These are phyloP conservation scores for Lycocerus yunnanus DNA, from an alignment of 2,888 invertebrate species.

Conservation along the genomic window DNA sequence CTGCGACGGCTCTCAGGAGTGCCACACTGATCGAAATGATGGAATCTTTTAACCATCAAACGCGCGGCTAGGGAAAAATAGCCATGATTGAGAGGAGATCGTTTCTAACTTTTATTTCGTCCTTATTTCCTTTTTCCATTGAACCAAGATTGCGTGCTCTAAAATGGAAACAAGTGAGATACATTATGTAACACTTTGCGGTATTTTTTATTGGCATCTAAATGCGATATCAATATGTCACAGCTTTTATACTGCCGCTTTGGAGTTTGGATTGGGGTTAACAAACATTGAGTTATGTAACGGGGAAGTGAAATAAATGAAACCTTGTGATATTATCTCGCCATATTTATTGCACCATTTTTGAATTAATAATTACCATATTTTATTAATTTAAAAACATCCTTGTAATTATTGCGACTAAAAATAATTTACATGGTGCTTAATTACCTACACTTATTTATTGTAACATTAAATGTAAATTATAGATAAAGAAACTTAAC, in stretches of 20 bases:
- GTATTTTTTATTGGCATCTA: slow-evolving; percentile 57
- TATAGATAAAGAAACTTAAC: slow-evolving; percentile 22
- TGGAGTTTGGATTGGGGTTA: slow-evolving; percentile 25
- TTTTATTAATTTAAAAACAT: background rate
- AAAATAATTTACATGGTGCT: background rate
- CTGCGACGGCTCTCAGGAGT: slow-evolving; percentile 56
- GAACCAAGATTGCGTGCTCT: slow-evolving; percentile 17
- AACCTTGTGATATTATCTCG: background rate
- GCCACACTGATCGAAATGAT: slow-evolving; percentile 58
- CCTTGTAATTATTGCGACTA: background rate
- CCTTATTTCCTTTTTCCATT: slow-evolving; percentile 31
- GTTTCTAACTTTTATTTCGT: slow-evolving; percentile 26
- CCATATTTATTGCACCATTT: background rate
- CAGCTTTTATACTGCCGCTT: slow-evolving; percentile 40
- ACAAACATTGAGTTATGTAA: slow-evolving; percentile 26
- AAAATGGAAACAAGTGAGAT: slow-evolving; percentile 36
- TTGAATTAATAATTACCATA: background rate
- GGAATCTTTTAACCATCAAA: slow-evolving; percentile 59
- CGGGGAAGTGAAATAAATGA: slow-evolving; percentile 2
- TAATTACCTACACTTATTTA: background rate
- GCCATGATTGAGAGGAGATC: slow-evolving; percentile 56
- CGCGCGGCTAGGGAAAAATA: slow-evolving; percentile 57
- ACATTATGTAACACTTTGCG: slow-evolving; percentile 57
- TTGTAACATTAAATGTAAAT: slow-evolving; percentile 3
- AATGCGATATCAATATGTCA: slow-evolving; percentile 56